phyloP scores from a whole-genome alignment of 1,140 invertebrate species.

The Rhagoletis zephyria region DNA sequence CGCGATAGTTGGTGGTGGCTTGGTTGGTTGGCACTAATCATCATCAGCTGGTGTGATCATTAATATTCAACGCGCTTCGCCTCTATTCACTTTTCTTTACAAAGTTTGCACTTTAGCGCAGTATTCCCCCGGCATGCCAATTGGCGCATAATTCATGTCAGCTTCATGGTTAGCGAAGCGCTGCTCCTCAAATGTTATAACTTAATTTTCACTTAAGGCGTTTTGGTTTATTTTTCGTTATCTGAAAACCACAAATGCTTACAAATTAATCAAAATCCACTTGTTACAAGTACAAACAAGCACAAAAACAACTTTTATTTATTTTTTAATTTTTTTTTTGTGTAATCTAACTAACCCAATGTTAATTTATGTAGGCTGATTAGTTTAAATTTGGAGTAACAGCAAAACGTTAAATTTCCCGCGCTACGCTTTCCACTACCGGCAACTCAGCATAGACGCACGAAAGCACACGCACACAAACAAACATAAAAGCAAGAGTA shows the following conservation, averaged over 20 bases:
- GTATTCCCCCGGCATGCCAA: neutral
- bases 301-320: neutral
- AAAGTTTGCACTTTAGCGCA: neutral
- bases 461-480: neutral
- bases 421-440: conserved; percentile 32
- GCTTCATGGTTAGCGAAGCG: neutral
- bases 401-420: conserved; percentile 32
- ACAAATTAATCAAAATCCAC: conserved; percentile 25
- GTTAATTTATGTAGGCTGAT: neutral
- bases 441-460: conserved; percentile 7
- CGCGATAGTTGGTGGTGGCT: neutral
- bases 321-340: conserved; percentile 3
- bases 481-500: neutral
- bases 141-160: conserved; percentile 27
- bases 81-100: neutral
- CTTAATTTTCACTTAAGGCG: conserved; percentile 21
- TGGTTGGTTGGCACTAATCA: neutral
- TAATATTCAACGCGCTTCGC: neutral
- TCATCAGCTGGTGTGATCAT: conserved; percentile 37
- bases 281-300: neutral
- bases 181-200: neutral
- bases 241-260: neutral
- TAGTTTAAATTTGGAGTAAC: neutral
- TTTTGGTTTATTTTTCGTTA: neutral
- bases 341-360: neutral